Evolutionary conservation across 2,113 vertebrate species (phyloP).

Genomic region (Suncus etruscus): DNA sequence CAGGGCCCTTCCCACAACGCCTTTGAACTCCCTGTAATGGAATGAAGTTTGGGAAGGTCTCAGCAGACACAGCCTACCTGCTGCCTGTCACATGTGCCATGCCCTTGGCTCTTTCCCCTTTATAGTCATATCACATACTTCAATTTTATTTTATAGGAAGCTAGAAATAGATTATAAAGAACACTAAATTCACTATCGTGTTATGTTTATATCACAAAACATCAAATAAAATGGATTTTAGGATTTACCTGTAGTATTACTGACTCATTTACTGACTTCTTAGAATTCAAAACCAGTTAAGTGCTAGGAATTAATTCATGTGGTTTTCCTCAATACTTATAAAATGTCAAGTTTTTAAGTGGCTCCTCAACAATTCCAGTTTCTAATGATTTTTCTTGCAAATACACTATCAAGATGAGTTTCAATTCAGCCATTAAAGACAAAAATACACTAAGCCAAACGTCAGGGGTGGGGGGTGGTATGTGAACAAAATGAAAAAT

Average conservation of each 20-base stretch:
- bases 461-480: not conserved
- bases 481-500: not conserved
- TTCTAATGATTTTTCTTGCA: conserved; percentile 29
- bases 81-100: not conserved
- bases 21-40: not conserved
- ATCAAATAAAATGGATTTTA: conserved; percentile 54
- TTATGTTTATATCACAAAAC: conserved; percentile 63
- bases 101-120: not conserved
- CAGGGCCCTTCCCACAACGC: not conserved
- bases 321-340: conserved; percentile 68
- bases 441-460: not conserved
- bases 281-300: conserved; percentile 67
- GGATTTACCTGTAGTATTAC: conserved; percentile 56
- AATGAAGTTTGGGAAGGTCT: not conserved
- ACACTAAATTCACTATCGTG: conserved; percentile 40
- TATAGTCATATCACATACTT: not conserved
- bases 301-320: conserved; percentile 28
- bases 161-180: conserved; percentile 36
- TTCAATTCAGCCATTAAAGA: not conserved
- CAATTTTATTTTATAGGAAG: conserved; percentile 49
- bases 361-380: not conserved
- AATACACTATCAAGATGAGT: not conserved
- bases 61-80: not conserved
- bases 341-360: conserved; percentile 42
- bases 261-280: conserved; percentile 38